A percentile compares a stretch with the other conserved stretches of the same genome.
Evolutionary conservation across 1,140 invertebrate genomes (phyloP).

Genomic region (Drosophila pruinosa): DNA sequence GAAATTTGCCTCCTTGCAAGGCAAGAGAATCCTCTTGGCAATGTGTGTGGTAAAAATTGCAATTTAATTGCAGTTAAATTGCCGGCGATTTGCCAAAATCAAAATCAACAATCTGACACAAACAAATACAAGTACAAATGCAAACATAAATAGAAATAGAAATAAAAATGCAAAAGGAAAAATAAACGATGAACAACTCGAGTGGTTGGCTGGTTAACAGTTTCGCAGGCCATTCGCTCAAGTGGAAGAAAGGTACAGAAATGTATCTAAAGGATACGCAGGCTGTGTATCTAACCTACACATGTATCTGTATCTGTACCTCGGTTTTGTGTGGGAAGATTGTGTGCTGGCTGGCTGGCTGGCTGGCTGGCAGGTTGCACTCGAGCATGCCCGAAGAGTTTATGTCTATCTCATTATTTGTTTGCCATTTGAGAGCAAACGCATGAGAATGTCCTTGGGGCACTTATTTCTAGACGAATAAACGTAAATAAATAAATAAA

Average conservation of each 20-base stretch:
- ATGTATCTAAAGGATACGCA: slow-evolving; percentile 69
- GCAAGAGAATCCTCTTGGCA: slow-evolving; percentile 9
- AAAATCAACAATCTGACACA: slow-evolving; percentile 44
- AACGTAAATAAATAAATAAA: slow-evolving; percentile 71
- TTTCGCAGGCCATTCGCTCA: slow-evolving; percentile 68
- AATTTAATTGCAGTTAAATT: slow-evolving; percentile 81
- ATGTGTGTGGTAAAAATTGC: slow-evolving; percentile 75
- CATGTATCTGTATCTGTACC: neutral
- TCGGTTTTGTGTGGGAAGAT: slow-evolving; percentile 55
- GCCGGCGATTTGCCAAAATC: slow-evolving; percentile 54
- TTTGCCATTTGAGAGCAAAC: slow-evolving; percentile 68
- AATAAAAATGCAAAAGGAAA: neutral
- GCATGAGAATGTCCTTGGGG: slow-evolving; percentile 65
- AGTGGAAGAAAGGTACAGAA: slow-evolving; percentile 70
- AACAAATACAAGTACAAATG: neutral
- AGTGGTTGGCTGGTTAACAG: slow-evolving; percentile 33
- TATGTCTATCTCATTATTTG: slow-evolving; percentile 69
- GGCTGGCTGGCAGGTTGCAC: slow-evolving; percentile 61
- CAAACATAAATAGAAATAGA: slow-evolving; percentile 10
- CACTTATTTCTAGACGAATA: slow-evolving; percentile 66
- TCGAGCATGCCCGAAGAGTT: slow-evolving; percentile 32
- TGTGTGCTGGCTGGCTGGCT: neutral
- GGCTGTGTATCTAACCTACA: slow-evolving; percentile 2
- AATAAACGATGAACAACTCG: slow-evolving; percentile 29
- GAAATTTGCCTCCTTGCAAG: slow-evolving; percentile 50